Base-by-base conservation (phyloP, 2,797 vertebrate species). In the Ciconia nigra region DNA sequence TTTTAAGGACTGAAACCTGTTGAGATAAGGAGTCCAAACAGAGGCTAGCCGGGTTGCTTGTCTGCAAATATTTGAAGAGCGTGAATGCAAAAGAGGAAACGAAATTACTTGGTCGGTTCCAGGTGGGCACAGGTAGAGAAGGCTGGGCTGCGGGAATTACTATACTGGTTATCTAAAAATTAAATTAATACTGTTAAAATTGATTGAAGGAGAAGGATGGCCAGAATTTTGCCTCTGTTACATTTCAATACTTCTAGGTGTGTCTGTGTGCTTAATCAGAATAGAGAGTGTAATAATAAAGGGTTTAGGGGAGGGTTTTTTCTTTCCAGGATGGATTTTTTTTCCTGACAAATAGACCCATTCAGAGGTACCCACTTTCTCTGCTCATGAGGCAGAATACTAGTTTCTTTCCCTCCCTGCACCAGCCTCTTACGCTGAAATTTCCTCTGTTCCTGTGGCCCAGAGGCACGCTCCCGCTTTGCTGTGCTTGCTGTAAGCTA, bases 1-100 rank as follows among this genome's bases (percentile, higher is more conserved):
- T 94, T 83, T 86, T 57, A 42, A 94, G 65, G 63, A 33, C 26
- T 7, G 8, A 88, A 96, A 59, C 22, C 37, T 24, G 29, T 35
- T 88, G 85, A 94, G 85, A 90, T 96, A 97, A 95, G 54, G 42
- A 93, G n/a, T 47, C 66, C 69, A 96, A 96, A 95, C 49, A 96
- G 61, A 89, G 42, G 46, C 70, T 65, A 33, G 80, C 33, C 0
- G 0, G 4, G 15, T 26, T 76, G 29, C 61, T 82, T 69, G 62
- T 69, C 83, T 76, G 58, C 86, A 96, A 97, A 96, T 96, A 96
- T 94, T 96, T 96, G 80, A 83, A 59, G 61, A 90, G 57, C 3
- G 0, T 41, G 20, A 86, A 87, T 57, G 58, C 28, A 63, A 73
- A 54, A 77, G 59, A 87, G 72, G 83, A 91, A 95, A 57, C 0